Evolutionary conservation across 2,888 invertebrate species (phyloP).

Genomic region (Thymelicus lineola): DNA sequence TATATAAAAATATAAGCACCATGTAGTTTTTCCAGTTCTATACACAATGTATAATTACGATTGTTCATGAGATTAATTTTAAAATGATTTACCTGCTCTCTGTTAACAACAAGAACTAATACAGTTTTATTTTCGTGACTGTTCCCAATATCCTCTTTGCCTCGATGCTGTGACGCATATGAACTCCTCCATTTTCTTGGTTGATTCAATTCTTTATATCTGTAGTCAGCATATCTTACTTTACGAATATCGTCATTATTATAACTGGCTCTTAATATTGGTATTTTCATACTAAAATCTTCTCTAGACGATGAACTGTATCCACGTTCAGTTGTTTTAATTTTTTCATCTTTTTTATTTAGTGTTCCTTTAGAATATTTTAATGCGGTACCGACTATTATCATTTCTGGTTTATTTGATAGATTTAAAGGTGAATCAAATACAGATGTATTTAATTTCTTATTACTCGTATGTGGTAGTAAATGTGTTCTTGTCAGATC

Average conservation of each 20-base stretch:
- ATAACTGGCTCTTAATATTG: not conserved
- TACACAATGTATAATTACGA: not conserved
- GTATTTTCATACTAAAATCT: not conserved
- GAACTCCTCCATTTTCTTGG: not conserved
- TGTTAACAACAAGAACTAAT: slow-evolving; percentile 1
- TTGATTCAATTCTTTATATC: not conserved
- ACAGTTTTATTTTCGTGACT: not conserved
- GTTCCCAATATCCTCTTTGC: not conserved
- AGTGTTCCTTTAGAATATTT: not conserved
- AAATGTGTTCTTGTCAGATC: not conserved
- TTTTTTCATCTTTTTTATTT: not conserved
- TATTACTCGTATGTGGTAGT: not conserved
- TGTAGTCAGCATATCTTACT: not conserved
- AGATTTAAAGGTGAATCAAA: not conserved
- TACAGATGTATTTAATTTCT: not conserved
- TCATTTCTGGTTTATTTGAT: slow-evolving; percentile 1
- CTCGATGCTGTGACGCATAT: not conserved
- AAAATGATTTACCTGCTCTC: not conserved
- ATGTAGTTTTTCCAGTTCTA: not conserved
- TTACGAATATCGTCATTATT: not conserved
- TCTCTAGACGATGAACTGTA: not conserved
- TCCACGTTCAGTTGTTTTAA: not conserved
- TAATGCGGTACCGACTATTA: slow-evolving; percentile 1
- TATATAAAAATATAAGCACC: no score
- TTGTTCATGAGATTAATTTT: not conserved